These are phyloP conservation scores for Microtus oregoni DNA, from an alignment of 2,113 vertebrate species.

Conservation along the genomic window DNA sequence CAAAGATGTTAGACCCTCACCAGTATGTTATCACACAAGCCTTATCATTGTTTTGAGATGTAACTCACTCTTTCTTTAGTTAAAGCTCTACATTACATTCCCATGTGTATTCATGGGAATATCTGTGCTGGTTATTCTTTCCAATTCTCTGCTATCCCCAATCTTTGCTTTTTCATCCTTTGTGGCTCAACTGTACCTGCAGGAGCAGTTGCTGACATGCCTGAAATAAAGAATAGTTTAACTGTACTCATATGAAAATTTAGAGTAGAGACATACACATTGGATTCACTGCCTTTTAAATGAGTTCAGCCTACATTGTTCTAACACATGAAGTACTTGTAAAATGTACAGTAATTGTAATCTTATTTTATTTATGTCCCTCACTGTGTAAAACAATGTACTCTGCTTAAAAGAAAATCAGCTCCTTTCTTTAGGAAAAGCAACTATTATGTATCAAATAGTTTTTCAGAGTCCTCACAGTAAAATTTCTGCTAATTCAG, in stretches of 20 bases:
- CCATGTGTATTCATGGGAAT: too few species aligned
- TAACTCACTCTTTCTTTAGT: background rate
- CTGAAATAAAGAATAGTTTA: background rate
- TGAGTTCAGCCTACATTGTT: background rate
- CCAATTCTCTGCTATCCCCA: background rate
- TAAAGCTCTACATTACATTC: background rate
- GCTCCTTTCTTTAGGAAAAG: slow-evolving; percentile 27
- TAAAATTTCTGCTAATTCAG: slow-evolving; percentile 56
- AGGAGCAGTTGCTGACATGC: background rate
- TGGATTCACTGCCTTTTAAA: slow-evolving; percentile 20
- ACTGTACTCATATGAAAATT: background rate
- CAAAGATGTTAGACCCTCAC: too few species aligned
- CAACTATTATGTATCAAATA: slow-evolving; percentile 1
- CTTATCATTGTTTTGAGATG: background rate
- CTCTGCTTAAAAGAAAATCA: slow-evolving; percentile 47
- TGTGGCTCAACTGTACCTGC: background rate
- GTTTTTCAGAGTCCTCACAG: background rate
- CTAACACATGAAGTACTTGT: background rate
- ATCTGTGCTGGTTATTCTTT: background rate
- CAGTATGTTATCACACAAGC: background rate
- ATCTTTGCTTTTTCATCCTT: background rate
- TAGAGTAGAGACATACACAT: background rate
- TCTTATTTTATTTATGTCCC: slow-evolving; percentile 26
- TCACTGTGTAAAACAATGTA: slow-evolving; percentile 55
- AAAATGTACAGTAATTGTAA: slow-evolving; percentile 26